phyloP scores from a whole-genome alignment of 2,113 vertebrate genomes.

The Pogona vitticeps region DNA sequence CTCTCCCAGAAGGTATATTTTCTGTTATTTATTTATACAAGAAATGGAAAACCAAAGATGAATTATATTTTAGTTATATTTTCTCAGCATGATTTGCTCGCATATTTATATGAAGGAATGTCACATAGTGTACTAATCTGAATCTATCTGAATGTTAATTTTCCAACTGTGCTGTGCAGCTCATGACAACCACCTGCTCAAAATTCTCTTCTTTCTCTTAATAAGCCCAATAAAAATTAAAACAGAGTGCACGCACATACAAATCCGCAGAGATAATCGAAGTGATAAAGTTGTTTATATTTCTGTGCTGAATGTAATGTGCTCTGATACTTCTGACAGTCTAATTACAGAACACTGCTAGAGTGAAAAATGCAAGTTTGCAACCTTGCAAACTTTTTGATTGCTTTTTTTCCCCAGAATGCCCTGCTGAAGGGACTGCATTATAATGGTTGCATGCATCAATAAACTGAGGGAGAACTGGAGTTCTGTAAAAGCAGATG shows the following conservation, averaged over 20 bases:
- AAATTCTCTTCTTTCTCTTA: conserved; percentile 43
- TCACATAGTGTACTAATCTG: conserved; percentile 29
- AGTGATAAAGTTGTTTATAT: conserved; percentile 31
- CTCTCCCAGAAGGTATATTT: conserved; percentile 3
- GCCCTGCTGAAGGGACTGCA: neutral
- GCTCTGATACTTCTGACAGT: conserved; percentile 21
- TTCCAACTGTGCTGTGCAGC: conserved; percentile 28
- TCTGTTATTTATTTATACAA: conserved; percentile 16
- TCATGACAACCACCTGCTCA: conserved; percentile 42
- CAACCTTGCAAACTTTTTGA: conserved; percentile 12
- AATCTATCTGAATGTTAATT: conserved; percentile 42
- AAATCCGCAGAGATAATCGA: conserved; percentile 31
- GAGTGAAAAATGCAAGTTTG: conserved; percentile 47
- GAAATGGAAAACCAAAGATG: conserved; percentile 13
- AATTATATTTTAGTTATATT: conserved; percentile 26
- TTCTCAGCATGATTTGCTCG: conserved; percentile 17
- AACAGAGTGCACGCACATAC: neutral
- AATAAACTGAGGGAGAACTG: neutral
- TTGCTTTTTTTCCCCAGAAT: neutral
- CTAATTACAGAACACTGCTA: conserved; percentile 33
- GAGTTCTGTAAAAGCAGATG: neutral
- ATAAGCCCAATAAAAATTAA: conserved; percentile 38
- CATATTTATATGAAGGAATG: conserved; percentile 29
- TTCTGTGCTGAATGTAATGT: conserved; percentile 39
- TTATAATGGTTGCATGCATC: neutral